Percentiles rank a stretch among this genome's conserved stretches.
Conservation (phyloP, 1,140 invertebrate species). For the Bombus waltoni region DNA sequence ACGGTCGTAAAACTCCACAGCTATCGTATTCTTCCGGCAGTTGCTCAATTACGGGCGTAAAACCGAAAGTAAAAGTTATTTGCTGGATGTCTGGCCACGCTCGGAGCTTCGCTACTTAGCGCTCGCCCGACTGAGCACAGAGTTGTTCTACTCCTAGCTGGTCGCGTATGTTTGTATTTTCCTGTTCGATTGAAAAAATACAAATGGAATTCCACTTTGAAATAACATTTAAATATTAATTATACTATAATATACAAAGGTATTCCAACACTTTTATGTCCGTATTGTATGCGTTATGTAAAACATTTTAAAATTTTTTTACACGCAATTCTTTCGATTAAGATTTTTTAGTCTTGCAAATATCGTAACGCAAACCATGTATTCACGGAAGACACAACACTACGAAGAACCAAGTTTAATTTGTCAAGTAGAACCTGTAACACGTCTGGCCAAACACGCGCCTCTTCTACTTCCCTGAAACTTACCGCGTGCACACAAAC, state of each 20-base stretch:
- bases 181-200: neutral
- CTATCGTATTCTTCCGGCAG: neutral
- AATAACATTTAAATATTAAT: neutral
- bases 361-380: neutral
- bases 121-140: neutral
- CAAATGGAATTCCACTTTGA: neutral
- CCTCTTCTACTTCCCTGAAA: neutral
- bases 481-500: neutral
- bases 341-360: neutral
- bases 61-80: conserved; percentile 12
- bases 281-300: neutral
- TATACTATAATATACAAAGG: too few relatives aligned
- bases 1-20: neutral
- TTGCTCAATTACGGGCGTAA: conserved; percentile 11
- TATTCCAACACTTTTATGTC: neutral
- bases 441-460: neutral
- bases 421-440: neutral
- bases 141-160: neutral
- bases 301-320: neutral
- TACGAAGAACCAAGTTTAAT: neutral
- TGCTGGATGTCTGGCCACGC: neutral
- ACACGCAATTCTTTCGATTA: neutral
- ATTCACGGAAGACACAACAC: neutral
- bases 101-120: neutral
- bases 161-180: neutral